These are phyloP conservation scores for Gadopsis marmoratus DNA, from an alignment of 2,797 vertebrate genomes.

Conservation along the genomic window DNA sequence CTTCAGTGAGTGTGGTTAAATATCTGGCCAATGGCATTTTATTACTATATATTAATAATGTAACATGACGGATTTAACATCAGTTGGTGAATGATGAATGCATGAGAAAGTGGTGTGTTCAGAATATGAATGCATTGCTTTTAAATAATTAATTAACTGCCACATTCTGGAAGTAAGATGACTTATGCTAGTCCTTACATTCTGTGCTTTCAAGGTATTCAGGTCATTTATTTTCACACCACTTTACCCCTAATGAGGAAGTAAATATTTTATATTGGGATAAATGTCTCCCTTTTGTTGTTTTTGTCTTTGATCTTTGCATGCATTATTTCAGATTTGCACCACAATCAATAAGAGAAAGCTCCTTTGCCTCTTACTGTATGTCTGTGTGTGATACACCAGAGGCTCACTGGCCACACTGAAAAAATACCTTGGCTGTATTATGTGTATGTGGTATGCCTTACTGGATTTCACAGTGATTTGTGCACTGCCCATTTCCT, in stretches of 20 bases:
- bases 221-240: slow-evolving; percentile 14
- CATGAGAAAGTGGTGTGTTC: slow-evolving; percentile 29
- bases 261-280: slow-evolving; percentile 16
- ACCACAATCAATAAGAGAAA: slow-evolving; percentile 29
- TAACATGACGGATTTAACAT: slow-evolving; percentile 17
- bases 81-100: slow-evolving; percentile 40
- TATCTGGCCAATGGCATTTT: background rate
- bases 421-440: slow-evolving; percentile 43
- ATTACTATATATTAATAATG: slow-evolving; percentile 14
- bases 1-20: background rate
- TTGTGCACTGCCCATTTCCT: slow-evolving; percentile 32
- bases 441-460: slow-evolving; percentile 22
- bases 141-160: slow-evolving; percentile 63
- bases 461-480: slow-evolving; percentile 67
- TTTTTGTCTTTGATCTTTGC: slow-evolving; percentile 40
- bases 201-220: background rate
- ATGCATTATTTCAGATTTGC: slow-evolving; percentile 32
- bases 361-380: slow-evolving; percentile 25
- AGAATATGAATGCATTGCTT: slow-evolving; percentile 66
- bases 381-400: slow-evolving; percentile 35
- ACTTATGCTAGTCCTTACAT: slow-evolving; percentile 27
- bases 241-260: slow-evolving; percentile 7
- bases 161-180: slow-evolving; percentile 43
- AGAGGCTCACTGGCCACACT: slow-evolving; percentile 32
- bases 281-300: slow-evolving; percentile 48